Evolutionary conservation across 2,113 vertebrate genomes (phyloP), one percentile per base, ranked within the genome.

Genomic region (Gallinago paraguaiae): DNA sequence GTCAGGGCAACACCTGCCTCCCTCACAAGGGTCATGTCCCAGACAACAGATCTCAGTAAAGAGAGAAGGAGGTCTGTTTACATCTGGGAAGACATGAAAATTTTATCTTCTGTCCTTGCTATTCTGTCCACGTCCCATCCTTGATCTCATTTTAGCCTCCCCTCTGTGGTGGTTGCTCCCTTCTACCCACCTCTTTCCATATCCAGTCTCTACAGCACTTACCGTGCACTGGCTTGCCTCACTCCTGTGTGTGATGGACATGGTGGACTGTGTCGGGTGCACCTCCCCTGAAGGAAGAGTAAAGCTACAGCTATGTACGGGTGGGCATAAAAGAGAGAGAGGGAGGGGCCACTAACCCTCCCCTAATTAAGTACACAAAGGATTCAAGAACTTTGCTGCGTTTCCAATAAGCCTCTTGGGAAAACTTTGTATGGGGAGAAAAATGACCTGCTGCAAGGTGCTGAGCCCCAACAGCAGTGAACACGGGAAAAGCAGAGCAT

Each of bases 221-320:
- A 98, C 98, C 97, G 96, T 57, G 98, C 98, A 85, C 96, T 97
- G 27, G 98, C 97, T 95, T 98, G 97, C 83, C 96, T 97, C 64
- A 98, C 97, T 57, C 97, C 95, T 35, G 46, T 93, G 86, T 64
- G 95, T 10, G 98, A 98, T 10, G 90, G 86, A 75, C 98, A 98
- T 2, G 96, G 78, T 33, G 97, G 97, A 37, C 48, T 95, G 35
- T 69, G 72, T 70, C 82, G 92, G 12, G 59, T 96, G 81, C 97
- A 98, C 60, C 69, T 90, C 22, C 95, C 92, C 98, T 98, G 78
- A 85, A 86, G 82, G 39, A 90, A 96, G 39, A 97, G 56, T 27
- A 74, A 92, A 96, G 59, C 65, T 65, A 39, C 31, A 95, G 87
- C 71, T 86, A n/a, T 6, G 69, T 25, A 78, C 3, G 19, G 33